Conservation (phyloP, 1,140 invertebrate species). For the roundworm (Caenorhabditis elegans) region DNA sequence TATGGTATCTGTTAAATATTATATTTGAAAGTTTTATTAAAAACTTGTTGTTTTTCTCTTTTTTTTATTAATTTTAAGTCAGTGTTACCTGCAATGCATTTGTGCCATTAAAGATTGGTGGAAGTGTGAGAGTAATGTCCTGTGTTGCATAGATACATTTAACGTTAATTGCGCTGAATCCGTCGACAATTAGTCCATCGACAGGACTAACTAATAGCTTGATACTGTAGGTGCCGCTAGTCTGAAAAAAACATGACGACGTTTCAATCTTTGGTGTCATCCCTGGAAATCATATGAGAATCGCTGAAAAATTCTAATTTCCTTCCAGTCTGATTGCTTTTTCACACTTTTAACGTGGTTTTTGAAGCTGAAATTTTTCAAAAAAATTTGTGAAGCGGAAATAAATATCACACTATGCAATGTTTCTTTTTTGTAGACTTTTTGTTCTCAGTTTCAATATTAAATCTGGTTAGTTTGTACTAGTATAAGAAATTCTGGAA, state of each 20-base stretch:
- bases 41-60: no score
- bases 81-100: slow-evolving; percentile 23
- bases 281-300: background rate
- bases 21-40: no score
- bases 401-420: background rate
- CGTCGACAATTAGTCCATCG: slow-evolving; percentile 44
- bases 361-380: background rate
- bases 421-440: no score
- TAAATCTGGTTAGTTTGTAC: background rate
- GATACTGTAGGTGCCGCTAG: slow-evolving; percentile 35
- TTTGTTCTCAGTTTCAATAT: background rate
- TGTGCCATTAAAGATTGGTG: slow-evolving; percentile 33
- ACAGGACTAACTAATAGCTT: slow-evolving; percentile 41
- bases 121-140: slow-evolving; percentile 44
- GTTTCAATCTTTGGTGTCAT: no score
- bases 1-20: no score
- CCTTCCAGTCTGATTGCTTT: slow-evolving; percentile 20
- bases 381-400: background rate
- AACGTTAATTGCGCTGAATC: slow-evolving; percentile 38
- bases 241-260: background rate
- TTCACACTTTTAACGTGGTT: background rate
- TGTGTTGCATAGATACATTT: slow-evolving; percentile 42
- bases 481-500: background rate
- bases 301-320: background rate
- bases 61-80: no score